Conservation (phyloP, 2,797 vertebrate genomes). For the Yasuhikotakia modesta region DNA sequence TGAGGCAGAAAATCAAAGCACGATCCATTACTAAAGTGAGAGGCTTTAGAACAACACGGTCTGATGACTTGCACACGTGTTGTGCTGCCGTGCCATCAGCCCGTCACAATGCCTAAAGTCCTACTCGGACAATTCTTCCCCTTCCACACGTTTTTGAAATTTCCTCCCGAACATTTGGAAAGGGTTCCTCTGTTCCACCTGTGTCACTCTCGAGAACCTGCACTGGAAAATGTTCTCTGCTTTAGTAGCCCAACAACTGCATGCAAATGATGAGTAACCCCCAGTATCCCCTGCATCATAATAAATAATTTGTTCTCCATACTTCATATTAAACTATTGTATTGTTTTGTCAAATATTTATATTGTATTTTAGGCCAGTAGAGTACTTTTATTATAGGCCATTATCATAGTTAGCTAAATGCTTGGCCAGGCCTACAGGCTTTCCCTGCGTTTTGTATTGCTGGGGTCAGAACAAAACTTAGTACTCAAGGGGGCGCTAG, state of each 20-base stretch:
- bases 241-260: too few relatives aligned
- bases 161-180: conserved; percentile 1
- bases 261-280: too few relatives aligned
- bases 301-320: neutral
- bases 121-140: conserved; percentile 4
- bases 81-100: conserved; percentile 48
- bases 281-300: too few relatives aligned
- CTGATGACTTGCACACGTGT: conserved; percentile 52
- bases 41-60: conserved; percentile 47
- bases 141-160: conserved; percentile 18
- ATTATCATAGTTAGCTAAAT: too few relatives aligned
- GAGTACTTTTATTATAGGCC: too few relatives aligned
- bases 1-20: conserved; percentile 54
- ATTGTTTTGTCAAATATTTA: too few relatives aligned
- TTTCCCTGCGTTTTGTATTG: neutral
- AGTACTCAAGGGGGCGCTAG: neutral
- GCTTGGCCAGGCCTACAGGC: too few relatives aligned
- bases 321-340: too few relatives aligned
- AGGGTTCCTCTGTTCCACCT: neutral
- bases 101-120: neutral
- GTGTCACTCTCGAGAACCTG: neutral
- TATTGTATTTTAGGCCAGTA: too few relatives aligned
- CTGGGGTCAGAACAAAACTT: neutral
- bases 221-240: neutral
- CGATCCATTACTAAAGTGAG: conserved; percentile 49